Evolutionary conservation across 1,140 invertebrate species (phyloP), one percentile per base, ranked within the genome.

Genomic region (Drosophila baimaii): DNA sequence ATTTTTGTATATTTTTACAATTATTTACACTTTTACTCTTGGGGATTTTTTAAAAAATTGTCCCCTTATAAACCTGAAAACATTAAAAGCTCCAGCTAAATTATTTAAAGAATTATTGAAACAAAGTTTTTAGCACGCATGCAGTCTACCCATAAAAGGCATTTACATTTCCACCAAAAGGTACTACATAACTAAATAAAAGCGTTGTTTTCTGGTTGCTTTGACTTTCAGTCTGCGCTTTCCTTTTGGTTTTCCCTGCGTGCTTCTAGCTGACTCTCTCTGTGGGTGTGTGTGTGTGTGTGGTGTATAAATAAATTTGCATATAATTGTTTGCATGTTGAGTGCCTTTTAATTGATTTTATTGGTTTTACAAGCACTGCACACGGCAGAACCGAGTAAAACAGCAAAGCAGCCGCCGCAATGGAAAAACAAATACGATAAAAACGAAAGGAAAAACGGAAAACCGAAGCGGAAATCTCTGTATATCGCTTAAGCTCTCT

Each of bases 311-410:
- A 82, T 88, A 74, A 90, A 89, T 89, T 89, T 89, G 85, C 84
- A 88, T 88, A 88, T 89, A 88, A 88, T 88, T 90, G 84, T 89
- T 89, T 88, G 84, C 80, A 89, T 89, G 80, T 70, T 84, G 84
- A 89, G 80, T 89, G 80, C 85, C 80, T 89, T 89, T 89, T 89
- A 89, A 89, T 89, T 89, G 84, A 89, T 89, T 89, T 89, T 89
- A 89, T 89, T 89, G 84, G 84, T 75, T 84, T 89, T 79, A 79
- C 75, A 77, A 77, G 83, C 73, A 69, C 63, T 75, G 56, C 73
- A 78, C 61, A 78, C 74, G 68, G 33, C 51, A 58, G 52, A 71
- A 58, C 39, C 31, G 10, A 13, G 57, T 58, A 46, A 33, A 52
- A 52, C 49, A 33, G 51, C 51, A 33, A 59, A 64, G 51, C 51